Evolutionary conservation across 2,113 vertebrate species (phyloP).

Genomic region (Dicerorhinus sumatrensis): DNA sequence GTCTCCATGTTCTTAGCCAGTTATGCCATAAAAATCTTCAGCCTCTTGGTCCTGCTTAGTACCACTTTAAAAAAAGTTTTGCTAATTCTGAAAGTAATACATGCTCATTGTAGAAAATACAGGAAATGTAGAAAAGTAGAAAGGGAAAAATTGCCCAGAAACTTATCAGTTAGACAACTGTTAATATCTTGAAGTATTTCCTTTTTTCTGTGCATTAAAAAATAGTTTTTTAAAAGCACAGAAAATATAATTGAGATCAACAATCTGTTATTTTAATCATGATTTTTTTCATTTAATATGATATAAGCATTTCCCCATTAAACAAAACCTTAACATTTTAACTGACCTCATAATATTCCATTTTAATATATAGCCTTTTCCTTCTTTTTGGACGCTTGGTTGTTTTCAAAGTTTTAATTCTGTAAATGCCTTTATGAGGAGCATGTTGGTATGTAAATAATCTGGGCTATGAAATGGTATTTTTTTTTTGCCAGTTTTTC

Average conservation of each 20-base stretch:
- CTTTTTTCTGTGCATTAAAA: conserved; percentile 27
- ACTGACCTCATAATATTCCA: conserved; percentile 12
- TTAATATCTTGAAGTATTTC: conserved; percentile 21
- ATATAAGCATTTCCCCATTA: not conserved
- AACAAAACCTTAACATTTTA: conserved; percentile 41
- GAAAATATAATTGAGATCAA: not conserved
- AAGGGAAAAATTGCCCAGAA: not conserved
- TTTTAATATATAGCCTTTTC: conserved; percentile 36
- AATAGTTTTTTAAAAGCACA: conserved; percentile 2
- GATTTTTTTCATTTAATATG: not conserved
- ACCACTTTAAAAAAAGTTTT: not conserved
- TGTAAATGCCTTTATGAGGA: not conserved
- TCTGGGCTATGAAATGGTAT: not conserved
- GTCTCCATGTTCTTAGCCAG: not conserved
- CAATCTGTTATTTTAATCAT: conserved; percentile 11
- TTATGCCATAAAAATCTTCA: not conserved
- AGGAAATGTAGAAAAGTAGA: not conserved
- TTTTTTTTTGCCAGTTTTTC: not conserved
- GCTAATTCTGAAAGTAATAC: conserved; percentile 36
- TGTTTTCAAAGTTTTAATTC: conserved; percentile 36
- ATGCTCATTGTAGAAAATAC: conserved; percentile 16
- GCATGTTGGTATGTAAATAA: conserved; percentile 7
- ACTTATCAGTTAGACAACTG: not conserved
- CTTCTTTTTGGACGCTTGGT: not conserved
- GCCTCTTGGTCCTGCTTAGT: not conserved